phyloP scores from a whole-genome alignment of 2,888 invertebrate species.

The Liposcelis brunnea region DNA sequence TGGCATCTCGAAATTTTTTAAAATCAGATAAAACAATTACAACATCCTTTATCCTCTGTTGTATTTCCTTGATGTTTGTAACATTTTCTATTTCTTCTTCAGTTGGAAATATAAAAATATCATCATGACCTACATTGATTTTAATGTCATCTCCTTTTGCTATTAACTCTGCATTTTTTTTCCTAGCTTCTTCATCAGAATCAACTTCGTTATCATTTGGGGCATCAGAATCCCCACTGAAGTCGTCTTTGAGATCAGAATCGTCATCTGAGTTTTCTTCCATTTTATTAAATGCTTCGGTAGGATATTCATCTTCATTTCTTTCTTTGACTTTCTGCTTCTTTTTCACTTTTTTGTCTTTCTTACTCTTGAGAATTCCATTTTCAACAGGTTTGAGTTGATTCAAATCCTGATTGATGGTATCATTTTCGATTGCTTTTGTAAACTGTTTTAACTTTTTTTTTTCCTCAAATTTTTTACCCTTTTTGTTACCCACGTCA shows the following conservation, averaged over 20 bases:
- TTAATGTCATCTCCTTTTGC: slow-evolving; percentile 62
- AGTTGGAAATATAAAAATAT: slow-evolving; percentile 61
- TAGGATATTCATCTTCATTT: slow-evolving; percentile 12
- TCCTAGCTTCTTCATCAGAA: slow-evolving; percentile 19
- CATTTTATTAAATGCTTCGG: slow-evolving; percentile 13
- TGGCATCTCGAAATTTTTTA: slow-evolving; percentile 38
- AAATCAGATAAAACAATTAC: slow-evolving; percentile 35
- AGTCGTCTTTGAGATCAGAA: slow-evolving; percentile 27
- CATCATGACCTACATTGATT: slow-evolving; percentile 58
- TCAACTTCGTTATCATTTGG: slow-evolving; percentile 21
- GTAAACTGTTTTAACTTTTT: background rate
- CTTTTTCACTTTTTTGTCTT: background rate
- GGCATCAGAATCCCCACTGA: slow-evolving; percentile 25
- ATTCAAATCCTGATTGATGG: background rate
- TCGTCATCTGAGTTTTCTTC: slow-evolving; percentile 18
- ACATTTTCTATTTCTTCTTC: slow-evolving; percentile 55
- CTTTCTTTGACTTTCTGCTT: slow-evolving; percentile 13
- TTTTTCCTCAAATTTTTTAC: background rate
- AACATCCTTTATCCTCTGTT: slow-evolving; percentile 75
- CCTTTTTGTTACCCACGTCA: slow-evolving; percentile 9
- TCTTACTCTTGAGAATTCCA: background rate
- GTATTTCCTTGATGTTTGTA: slow-evolving; percentile 61
- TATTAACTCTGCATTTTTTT: background rate
- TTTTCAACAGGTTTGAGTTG: slow-evolving; percentile 1
- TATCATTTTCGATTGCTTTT: background rate